phyloP scores from a whole-genome alignment of 2,888 invertebrate genomes.

The Epinotia nisella region DNA sequence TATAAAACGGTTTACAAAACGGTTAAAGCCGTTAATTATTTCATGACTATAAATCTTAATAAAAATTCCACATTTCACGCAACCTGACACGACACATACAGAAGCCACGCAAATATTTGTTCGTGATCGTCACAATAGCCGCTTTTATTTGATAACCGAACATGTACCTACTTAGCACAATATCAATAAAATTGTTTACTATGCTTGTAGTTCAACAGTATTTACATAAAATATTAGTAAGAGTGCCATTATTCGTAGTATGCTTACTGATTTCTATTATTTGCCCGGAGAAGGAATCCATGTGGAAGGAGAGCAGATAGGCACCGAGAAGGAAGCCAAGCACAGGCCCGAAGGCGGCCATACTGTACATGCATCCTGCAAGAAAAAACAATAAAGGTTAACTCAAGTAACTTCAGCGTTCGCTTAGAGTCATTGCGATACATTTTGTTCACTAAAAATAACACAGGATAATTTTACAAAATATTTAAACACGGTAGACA shows the following conservation, averaged over 20 bases:
- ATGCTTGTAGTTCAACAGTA: background rate
- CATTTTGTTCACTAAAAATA: background rate
- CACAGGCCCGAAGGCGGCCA: constrained; percentile 98
- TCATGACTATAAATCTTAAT: constrained; percentile 1
- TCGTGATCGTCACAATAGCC: constrained; percentile 1
- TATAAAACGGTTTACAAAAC: constrained; percentile 1
- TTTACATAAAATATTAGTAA: background rate
- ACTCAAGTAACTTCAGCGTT: background rate
- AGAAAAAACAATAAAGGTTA: constrained; percentile 44
- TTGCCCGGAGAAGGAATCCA: constrained; percentile 92
- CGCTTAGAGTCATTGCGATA: background rate
- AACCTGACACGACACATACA: constrained; percentile 12
- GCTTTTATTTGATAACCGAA: constrained; percentile 30
- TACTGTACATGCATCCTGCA: constrained; percentile 97
- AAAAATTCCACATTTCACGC: constrained; percentile 11
- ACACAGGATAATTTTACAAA: background rate
- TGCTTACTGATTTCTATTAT: constrained; percentile 88
- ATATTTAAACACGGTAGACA: too few species aligned
- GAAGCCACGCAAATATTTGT: constrained; percentile 17
- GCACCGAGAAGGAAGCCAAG: constrained; percentile 96
- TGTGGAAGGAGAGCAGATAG: constrained; percentile 95
- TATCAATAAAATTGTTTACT: constrained; percentile 2
- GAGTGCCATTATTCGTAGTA: background rate
- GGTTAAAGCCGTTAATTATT: background rate
- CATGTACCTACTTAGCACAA: constrained; percentile 1